Conservation (phyloP, 2,113 vertebrate genomes). For the Pelvicachromis taeniatus region DNA sequence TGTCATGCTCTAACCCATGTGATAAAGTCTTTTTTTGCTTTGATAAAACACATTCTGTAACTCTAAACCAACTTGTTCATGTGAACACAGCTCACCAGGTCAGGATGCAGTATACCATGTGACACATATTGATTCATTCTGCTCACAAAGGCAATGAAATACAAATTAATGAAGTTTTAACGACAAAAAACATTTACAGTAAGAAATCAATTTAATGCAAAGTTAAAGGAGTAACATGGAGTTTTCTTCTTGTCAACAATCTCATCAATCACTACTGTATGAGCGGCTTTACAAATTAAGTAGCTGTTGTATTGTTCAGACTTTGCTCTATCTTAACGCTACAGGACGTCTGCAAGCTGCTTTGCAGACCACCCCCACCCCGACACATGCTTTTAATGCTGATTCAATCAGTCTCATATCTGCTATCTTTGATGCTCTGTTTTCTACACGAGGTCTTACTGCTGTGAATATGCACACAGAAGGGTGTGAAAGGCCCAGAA, state of each 20-base stretch:
- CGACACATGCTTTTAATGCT: neutral
- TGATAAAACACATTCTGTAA: neutral
- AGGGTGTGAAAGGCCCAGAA: neutral
- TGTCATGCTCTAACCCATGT: accelerated
- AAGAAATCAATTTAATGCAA: neutral
- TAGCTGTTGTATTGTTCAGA: neutral
- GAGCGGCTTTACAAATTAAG: neutral
- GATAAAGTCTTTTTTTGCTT: neutral
- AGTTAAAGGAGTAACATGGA: neutral
- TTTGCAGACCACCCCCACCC: neutral
- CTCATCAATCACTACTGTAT: neutral
- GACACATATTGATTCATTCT: neutral
- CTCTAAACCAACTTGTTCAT: neutral
- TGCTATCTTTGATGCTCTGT: neutral
- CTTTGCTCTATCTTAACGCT: neutral
- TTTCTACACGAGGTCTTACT: neutral
- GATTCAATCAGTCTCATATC: neutral
- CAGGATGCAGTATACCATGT: neutral
- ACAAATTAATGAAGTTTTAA: neutral
- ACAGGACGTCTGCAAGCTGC: neutral
- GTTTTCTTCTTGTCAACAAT: neutral
- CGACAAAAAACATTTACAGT: neutral
- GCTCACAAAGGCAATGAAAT: neutral
- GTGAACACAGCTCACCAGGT: neutral
- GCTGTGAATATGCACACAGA: neutral